Evolutionary conservation across 2,888 invertebrate genomes (phyloP), one percentile per base, ranked within the genome.

Genomic region (Macropis europaea): DNA sequence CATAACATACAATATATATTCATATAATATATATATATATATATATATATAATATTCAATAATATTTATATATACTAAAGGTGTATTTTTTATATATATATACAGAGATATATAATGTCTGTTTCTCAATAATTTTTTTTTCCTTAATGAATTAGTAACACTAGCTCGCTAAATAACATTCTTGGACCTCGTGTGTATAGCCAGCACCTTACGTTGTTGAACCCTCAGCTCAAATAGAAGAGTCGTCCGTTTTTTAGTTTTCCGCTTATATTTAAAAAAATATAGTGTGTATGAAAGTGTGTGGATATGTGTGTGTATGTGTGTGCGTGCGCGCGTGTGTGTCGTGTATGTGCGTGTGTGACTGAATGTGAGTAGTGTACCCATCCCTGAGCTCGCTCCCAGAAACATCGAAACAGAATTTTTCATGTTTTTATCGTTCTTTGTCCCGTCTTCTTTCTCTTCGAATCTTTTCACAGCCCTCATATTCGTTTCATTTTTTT

Each of bases 1-100:
- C 84, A 86, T 88, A 89, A 88, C 88, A 85, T 88, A 87, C 84
- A 86, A 88, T 89, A 88, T 87, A 88, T 87, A 86, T 87, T 82
- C 79, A 84, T 85, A 83, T 85, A 83, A 87, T 87, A 84, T 84
- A 82, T 74, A 87, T 87, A 87, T 87, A 84, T 84, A 82, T 74
- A 87, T 87, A 87, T 86, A 83, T 84, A 82, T 84, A 85, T 84
- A 85, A 77, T 81, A 83, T 84, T 84, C 84, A 84, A 82, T 81
- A 82, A 82, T 83, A n/a, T n/a, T n/a, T n/a, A n/a, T n/a, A 83
- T 85, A 83, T 79, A 79, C 81, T 82, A 84, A 82, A 84, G 70
- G 72, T 85, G 79, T 84, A 81, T 75, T 75, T 54, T 78, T 81
- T 83, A 81, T 85, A 84, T 83, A 81, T 85, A 84, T 84, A 82